phyloP scores from a whole-genome alignment of 2,113 vertebrate species.

The Coregonus clupeaformis region DNA sequence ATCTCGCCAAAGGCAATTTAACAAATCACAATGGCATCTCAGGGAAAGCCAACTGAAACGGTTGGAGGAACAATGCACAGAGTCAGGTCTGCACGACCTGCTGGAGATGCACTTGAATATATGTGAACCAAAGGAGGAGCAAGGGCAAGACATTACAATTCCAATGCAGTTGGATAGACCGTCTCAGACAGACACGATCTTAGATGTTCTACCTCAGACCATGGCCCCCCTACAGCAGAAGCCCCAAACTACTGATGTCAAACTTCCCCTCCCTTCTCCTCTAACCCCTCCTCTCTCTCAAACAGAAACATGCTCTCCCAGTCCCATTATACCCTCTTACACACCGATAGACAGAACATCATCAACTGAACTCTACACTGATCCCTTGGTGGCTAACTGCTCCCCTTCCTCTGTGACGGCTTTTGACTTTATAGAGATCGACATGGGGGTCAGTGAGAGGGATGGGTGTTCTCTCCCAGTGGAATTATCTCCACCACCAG shows the following conservation, averaged over 20 bases:
- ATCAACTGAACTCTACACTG: background rate
- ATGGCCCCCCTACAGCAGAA: background rate
- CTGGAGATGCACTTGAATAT: conserved; percentile 37
- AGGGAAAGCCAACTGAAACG: no score
- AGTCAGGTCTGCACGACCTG: conserved; percentile 27
- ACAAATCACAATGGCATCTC: background rate
- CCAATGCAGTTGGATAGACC: background rate
- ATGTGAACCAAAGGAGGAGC: background rate
- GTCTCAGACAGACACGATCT: background rate
- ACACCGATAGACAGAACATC: background rate
- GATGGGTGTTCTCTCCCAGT: conserved; percentile 10
- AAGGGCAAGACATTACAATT: background rate
- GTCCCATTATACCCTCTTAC: background rate
- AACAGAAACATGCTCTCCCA: background rate
- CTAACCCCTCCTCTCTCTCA: background rate
- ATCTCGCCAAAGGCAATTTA: background rate
- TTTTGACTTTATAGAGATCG: conserved; percentile 16
- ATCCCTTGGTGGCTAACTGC: background rate
- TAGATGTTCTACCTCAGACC: background rate
- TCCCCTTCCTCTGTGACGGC: background rate
- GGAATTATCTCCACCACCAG: conserved; percentile 19
- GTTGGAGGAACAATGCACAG: background rate
- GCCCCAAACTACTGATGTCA: background rate
- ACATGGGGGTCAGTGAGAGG: background rate
- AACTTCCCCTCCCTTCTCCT: background rate